Percentiles rank a stretch among this genome's conserved stretches.
Evolutionary conservation across 2,113 vertebrate genomes (phyloP).

Genomic region (Carassius auratus): DNA sequence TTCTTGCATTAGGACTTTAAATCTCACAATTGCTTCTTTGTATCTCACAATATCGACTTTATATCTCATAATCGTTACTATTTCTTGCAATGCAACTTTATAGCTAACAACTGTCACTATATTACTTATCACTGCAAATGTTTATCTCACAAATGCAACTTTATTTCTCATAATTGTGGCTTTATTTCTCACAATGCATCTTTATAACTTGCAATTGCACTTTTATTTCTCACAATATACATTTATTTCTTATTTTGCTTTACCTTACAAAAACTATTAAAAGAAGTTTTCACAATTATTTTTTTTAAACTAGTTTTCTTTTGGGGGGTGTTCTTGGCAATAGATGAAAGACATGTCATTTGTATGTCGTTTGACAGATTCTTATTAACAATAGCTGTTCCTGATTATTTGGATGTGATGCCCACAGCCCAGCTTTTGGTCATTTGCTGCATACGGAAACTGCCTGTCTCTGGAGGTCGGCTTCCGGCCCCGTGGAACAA

Average conservation of each 20-base stretch:
- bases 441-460: not conserved
- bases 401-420: not conserved
- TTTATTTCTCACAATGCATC: too few relatives aligned
- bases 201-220: too few relatives aligned
- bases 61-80: not conserved
- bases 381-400: not conserved
- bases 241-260: not conserved
- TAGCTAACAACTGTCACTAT: too few relatives aligned
- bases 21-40: not conserved
- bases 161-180: too few relatives aligned
- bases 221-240: not conserved
- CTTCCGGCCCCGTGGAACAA: not conserved
- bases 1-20: too few relatives aligned
- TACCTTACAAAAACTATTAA: not conserved
- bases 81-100: too few relatives aligned
- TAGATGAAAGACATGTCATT: too few relatives aligned
- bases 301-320: not conserved
- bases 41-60: too few relatives aligned
- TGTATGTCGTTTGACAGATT: not conserved
- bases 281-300: not conserved
- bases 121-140: too few relatives aligned
- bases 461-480: not conserved
- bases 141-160: too few relatives aligned
- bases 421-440: not conserved
- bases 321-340: too few relatives aligned